A percentile compares a stretch with the other conserved stretches of the same genome.
phyloP scores from a whole-genome alignment of 2,888 invertebrate genomes.

The Xestoiulus laeticollis region DNA sequence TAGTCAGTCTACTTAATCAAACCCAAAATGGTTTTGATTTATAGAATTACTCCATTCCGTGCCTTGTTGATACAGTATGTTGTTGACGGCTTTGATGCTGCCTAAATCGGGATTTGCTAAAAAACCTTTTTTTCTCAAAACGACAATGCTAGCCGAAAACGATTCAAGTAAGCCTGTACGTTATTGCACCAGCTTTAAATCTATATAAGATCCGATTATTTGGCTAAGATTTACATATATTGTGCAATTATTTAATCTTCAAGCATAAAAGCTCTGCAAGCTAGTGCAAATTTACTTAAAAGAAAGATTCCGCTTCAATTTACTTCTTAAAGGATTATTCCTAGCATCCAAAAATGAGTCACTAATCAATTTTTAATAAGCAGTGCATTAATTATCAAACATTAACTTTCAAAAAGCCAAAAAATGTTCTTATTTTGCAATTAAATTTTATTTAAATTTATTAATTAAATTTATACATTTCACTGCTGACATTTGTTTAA shows the following conservation, averaged over 20 bases:
- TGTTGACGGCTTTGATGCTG: neutral
- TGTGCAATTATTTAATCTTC: neutral
- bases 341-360: no score
- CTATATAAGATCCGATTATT: neutral
- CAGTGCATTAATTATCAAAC: no score
- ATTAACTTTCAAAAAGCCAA: no score
- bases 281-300: no score
- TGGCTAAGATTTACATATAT: neutral
- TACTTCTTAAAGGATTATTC: no score
- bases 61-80: neutral
- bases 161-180: neutral
- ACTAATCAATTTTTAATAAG: no score
- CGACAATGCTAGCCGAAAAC: neutral
- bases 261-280: neutral
- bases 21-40: neutral
- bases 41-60: neutral
- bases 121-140: neutral
- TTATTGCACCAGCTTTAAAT: neutral
- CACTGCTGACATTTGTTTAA: no score
- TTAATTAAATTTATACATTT: no score
- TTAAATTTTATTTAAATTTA: no score
- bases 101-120: neutral
- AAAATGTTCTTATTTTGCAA: no score
- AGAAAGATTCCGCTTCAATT: no score
- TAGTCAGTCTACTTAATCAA: constrained; percentile 1